Percentiles rank a stretch among this genome's conserved stretches.
These are phyloP conservation scores for Ochropleura plecta DNA, from an alignment of 2,888 invertebrate species.

Conservation along the genomic window DNA sequence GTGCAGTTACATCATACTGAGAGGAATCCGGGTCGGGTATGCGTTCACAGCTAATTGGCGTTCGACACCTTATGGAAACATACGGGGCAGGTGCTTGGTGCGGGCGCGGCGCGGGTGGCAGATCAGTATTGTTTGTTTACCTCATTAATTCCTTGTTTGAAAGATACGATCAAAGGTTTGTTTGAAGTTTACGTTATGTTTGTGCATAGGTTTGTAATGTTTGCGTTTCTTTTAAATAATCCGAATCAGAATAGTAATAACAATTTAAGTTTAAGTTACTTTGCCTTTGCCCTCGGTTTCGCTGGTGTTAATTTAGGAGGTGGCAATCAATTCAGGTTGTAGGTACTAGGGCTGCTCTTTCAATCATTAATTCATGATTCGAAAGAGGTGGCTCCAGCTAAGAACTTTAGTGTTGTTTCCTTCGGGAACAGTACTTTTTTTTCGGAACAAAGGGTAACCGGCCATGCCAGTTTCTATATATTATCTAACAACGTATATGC, in stretches of 20 bases:
- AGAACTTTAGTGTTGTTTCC: too few species aligned
- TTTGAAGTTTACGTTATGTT: slow-evolving; percentile 26
- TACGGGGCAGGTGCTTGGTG: slow-evolving; percentile 19
- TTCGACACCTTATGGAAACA: slow-evolving; percentile 63
- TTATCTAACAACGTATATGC: background rate
- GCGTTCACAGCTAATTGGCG: slow-evolving; percentile 63
- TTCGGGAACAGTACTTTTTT: too few species aligned
- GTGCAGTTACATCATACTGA: slow-evolving; percentile 49
- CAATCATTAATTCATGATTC: too few species aligned
- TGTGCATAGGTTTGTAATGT: background rate
- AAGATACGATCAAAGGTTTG: slow-evolving; percentile 20
- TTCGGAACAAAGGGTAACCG: too few species aligned
- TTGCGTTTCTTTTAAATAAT: slow-evolving; percentile 11
- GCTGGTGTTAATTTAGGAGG: too few species aligned
- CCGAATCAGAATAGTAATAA: background rate
- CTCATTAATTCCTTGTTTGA: slow-evolving; percentile 24
- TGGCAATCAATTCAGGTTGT: too few species aligned
- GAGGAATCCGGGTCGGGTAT: slow-evolving; percentile 56
- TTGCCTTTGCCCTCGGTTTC: too few species aligned
- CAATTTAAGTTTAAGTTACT: background rate
- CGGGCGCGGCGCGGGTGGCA: slow-evolving; percentile 18
- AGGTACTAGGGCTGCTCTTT: too few species aligned
- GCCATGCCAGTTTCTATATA: too few species aligned
- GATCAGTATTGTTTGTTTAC: slow-evolving; percentile 18
- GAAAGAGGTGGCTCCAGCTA: too few species aligned